A percentile compares a stretch with the other conserved stretches of the same genome.
Conservation (phyloP, 23 tunicate species). For the Phallusia fumigata region DNA sequence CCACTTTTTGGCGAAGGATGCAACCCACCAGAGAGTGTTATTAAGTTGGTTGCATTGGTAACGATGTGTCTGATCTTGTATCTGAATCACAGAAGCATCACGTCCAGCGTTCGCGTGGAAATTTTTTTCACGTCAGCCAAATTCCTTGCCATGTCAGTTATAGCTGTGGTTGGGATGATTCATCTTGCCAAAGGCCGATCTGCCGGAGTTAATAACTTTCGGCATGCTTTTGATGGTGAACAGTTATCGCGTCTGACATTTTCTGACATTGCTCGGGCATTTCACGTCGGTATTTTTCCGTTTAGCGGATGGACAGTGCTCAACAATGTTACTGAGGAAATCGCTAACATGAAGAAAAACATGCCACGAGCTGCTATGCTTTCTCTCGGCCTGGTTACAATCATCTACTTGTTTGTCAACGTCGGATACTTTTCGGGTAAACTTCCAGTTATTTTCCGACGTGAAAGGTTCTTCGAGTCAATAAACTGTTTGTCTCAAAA, state of each 20-base stretch:
- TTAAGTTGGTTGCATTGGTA: constrained; percentile 26
- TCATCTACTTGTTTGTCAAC: constrained; percentile 51
- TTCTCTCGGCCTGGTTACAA: constrained; percentile 24
- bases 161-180: constrained; percentile 42
- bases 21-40: constrained; percentile 28
- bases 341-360: constrained; percentile 36
- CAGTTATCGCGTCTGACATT: neutral
- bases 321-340: constrained; percentile 42
- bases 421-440: constrained; percentile 75
- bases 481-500: no score
- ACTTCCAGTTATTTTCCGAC: no score
- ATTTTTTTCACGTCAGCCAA: constrained; percentile 45
- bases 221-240: constrained; percentile 33
- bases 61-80: neutral
- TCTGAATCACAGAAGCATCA: constrained; percentile 52
- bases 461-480: no score
- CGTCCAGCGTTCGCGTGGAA: constrained; percentile 30
- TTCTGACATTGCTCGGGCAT: constrained; percentile 17
- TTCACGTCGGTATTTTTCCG: constrained; percentile 55
- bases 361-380: constrained; percentile 36
- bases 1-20: constrained; percentile 48
- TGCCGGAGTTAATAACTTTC: constrained; percentile 41
- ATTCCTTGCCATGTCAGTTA: constrained; percentile 39
- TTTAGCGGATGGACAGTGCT: constrained; percentile 44
- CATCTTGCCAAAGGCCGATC: constrained; percentile 29